Percentiles rank a stretch among this genome's conserved stretches.
Evolutionary conservation across 2,113 vertebrate species (phyloP).

Genomic region (Pelmatolapia mariae): DNA sequence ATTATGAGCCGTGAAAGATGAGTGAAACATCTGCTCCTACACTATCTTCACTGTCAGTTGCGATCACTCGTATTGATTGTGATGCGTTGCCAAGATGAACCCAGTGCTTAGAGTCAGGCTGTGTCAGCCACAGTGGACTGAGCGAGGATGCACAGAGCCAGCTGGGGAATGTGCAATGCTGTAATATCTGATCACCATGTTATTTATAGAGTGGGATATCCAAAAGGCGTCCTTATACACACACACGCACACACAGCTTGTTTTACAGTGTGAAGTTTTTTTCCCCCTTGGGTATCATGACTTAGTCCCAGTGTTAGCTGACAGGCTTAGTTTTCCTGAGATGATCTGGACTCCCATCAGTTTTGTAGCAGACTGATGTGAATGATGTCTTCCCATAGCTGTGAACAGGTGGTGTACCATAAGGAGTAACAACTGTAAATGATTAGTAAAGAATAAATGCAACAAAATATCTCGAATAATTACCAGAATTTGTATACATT

Average conservation of each 20-base stretch:
- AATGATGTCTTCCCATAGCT: neutral
- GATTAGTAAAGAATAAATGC: neutral
- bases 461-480: neutral
- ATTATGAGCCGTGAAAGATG: neutral
- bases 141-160: neutral
- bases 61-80: neutral
- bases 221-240: neutral
- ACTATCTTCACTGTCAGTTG: neutral
- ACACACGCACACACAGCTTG: neutral
- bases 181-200: conserved; percentile 54
- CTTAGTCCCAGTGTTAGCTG: neutral
- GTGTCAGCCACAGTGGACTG: neutral
- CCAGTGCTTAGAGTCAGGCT: neutral
- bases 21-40: neutral
- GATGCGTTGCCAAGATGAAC: neutral
- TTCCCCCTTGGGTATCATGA: neutral
- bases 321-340: neutral
- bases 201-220: conserved; percentile 47
- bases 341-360: neutral
- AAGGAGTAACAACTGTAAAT: neutral
- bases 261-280: neutral
- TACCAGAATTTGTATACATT: neutral
- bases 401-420: neutral
- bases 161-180: conserved; percentile 55
- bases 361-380: neutral